Base-by-base conservation (phyloP, 2,113 vertebrate genomes). In the Nothoprocta perdicaria region DNA sequence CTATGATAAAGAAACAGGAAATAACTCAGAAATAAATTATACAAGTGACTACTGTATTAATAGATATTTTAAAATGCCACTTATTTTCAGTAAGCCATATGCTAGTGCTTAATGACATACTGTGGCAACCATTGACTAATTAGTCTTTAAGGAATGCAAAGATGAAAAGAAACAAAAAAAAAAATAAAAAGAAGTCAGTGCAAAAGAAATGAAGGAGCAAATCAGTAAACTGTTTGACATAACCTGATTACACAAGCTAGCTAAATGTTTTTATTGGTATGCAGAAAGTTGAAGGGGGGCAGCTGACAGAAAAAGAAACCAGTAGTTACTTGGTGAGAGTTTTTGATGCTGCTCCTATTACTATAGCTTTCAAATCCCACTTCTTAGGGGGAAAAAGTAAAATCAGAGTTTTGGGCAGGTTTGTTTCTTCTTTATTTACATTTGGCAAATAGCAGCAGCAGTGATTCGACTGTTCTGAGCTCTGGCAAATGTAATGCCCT, bases 1-100 rank as follows among this genome's bases (percentile, higher is more conserved):
- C 23, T 74, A 19, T 74, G 66, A 29, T 90, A 91, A 93, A 89
- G 80, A 93, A 93, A 81, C 3, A 71, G 45, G 14, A 91, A 94
- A 75, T 93, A 92, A 80, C 41, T 92, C 43, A 78, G 65, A 38
- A 93, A 46, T 45, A 31, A 91, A 58, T 91, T 77, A 84, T n/a
- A 35, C 62, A 82, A 92, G 7, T 79, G 35, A 68, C n/a, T 66
- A 27, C 11, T 88, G 14, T 41, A n/a, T 85, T 93, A 92, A 9
- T 57, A 86, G 50, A 61, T 33, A 48, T 88, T 92, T 61, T 22
- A 72, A 95, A 92, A 92, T 94, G 69, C 23, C 26, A 23, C 4
- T 94, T 73, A 4, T 79, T 73, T 45, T 43, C 78, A 86, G 12
- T 41, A 91, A 89, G 1, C n/a, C 22, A 22, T 41, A 79, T 29